Evolutionary conservation across 2,113 vertebrate genomes (phyloP).

Genomic region (Cochlearius cochlearius): DNA sequence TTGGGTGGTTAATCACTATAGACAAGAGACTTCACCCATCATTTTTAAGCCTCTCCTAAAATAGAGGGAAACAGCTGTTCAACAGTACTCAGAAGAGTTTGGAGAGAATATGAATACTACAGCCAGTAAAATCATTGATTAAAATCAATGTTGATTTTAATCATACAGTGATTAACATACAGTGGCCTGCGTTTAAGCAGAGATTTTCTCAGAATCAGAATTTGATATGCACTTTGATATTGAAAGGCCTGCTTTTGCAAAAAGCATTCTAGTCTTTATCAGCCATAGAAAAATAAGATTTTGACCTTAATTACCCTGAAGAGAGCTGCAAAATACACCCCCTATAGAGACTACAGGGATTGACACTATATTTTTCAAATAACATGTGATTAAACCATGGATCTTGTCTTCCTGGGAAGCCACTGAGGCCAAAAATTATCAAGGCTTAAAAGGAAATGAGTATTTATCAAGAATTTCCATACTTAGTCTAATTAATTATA

Average conservation of each 20-base stretch:
- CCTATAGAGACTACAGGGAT: neutral
- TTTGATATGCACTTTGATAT: neutral
- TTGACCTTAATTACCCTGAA: neutral
- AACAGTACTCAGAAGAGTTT: neutral
- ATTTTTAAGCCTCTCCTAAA: neutral
- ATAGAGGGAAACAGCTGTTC: neutral
- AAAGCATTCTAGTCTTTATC: neutral
- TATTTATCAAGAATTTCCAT: neutral
- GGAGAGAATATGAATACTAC: neutral
- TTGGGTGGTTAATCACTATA: neutral
- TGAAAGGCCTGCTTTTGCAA: neutral
- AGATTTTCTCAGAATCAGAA: neutral
- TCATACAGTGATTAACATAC: neutral
- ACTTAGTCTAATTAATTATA: neutral
- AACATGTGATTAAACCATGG: neutral
- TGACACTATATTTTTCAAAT: neutral
- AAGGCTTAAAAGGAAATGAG: neutral
- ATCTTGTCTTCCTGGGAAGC: neutral
- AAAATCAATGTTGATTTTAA: neutral
- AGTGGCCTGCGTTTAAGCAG: neutral
- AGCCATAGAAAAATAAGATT: neutral
- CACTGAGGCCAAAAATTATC: neutral
- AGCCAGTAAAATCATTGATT: neutral
- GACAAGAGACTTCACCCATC: neutral
- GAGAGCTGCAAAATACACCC: neutral